These are phyloP conservation scores for Beroe ovata DNA, from an alignment of 37 sponge, comb jelly and placozoan genomes.

Conservation along the genomic window DNA sequence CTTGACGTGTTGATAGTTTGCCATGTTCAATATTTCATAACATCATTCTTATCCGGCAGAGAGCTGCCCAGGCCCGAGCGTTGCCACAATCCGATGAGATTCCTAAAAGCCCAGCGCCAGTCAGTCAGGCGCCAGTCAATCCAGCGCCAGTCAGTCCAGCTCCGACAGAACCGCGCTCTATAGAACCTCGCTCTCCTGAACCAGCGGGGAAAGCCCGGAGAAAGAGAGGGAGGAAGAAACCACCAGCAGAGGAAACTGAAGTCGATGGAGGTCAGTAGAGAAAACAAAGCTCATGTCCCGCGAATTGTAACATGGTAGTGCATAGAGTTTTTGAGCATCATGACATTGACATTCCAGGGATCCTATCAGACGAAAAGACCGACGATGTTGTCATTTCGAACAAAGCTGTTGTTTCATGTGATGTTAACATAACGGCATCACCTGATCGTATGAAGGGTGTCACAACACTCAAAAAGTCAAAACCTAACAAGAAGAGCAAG, in stretches of 20 bases:
- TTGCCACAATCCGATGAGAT: not conserved
- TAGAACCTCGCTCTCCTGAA: no score
- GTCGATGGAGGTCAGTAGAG: slow-evolving; percentile 44
- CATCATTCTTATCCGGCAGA: no score
- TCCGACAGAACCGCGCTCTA: no score
- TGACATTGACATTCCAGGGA: no score
- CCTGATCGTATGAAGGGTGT: not conserved
- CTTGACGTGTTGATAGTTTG: no score
- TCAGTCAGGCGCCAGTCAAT: not conserved
- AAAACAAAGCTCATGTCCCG: no score
- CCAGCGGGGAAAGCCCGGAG: not conserved
- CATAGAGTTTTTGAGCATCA: no score
- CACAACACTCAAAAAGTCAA: not conserved
- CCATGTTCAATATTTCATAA: no score
- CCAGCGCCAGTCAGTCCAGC: not conserved
- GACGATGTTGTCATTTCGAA: slow-evolving; percentile 43
- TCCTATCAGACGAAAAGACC: slow-evolving; percentile 16
- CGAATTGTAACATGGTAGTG: no score
- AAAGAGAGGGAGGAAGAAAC: not conserved
- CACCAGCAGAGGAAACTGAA: not conserved
- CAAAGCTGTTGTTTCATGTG: not conserved
- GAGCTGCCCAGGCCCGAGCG: not conserved
- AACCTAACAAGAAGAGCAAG: slow-evolving; percentile 20
- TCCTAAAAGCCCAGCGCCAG: not conserved
- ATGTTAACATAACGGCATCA: not conserved